Evolutionary conservation across 2,113 vertebrate genomes (phyloP), one percentile per base, ranked within the genome.

Genomic region (Cyphomyrus discorhynchus): DNA sequence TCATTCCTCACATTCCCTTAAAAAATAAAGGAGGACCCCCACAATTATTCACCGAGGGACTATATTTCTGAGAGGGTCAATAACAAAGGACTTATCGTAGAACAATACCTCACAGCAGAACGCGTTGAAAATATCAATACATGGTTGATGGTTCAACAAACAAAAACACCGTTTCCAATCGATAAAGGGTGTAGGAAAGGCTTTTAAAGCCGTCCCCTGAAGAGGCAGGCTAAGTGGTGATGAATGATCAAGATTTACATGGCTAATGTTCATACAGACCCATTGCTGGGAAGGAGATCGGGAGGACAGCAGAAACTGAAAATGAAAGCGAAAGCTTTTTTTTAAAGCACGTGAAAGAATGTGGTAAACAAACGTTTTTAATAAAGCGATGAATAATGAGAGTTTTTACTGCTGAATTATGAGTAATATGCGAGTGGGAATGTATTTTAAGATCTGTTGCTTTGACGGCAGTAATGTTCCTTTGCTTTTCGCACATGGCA

Each of bases 121-220:
- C 46, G 47, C 19, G 47, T 46, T 35, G 56, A 49, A 85, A 89
- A 85, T 74, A 88, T 93, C 90, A 88, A 92, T 93, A 90, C 13
- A 83, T 74, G 74, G 88, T 89, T 90, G 89, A 90, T 83, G 88
- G 62, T 39, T 56, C 89, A 90, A 91, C 47, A 46, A 90, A 92
- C 87, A 92, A 88, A 91, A 92, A 89, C 89, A 91, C 89, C 46
- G 31, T 77, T 66, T 70, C 50, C 56, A 82, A 92, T 92, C 90
- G 46, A 92, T 92, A 89, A 50, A 90, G 47, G 62, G 88, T 90
- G 91, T 88, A 89, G 19, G 86, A 89, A 89, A 83, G 88, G 90
- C 80, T 87, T 84, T 88, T 88, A 88, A 46, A 90, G 89, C 53
- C 89, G 58, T 53, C 46, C 50, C 89, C 42, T 89, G 89, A 27